Conservation (phyloP, 2,113 vertebrate genomes). For the Ammodytes dubius region DNA sequence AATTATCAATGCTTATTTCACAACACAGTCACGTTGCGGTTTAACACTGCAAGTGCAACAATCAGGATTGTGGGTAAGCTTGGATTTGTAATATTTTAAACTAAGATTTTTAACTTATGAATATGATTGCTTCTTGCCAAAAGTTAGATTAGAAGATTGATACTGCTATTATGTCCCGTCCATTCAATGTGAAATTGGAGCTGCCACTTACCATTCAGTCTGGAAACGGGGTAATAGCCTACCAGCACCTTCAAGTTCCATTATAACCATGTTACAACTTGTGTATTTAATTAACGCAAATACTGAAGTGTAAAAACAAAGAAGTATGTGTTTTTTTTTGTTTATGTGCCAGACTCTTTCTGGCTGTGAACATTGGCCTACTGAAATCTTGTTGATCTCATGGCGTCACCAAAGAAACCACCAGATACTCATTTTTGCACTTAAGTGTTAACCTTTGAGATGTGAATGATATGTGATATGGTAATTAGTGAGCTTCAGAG, state of each 20-base stretch:
- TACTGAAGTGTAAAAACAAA: neutral
- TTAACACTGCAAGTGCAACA: slow-evolving; percentile 17
- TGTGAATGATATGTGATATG: neutral
- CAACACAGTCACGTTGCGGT: slow-evolving; percentile 72
- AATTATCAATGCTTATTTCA: slow-evolving; percentile 75
- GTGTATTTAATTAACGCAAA: neutral
- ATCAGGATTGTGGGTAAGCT: slow-evolving; percentile 74
- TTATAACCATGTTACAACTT: neutral
- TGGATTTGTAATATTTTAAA: neutral
- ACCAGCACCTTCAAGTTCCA: neutral
- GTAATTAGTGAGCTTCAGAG: neutral
- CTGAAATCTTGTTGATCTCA: neutral
- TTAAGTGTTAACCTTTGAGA: neutral
- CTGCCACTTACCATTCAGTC: neutral
- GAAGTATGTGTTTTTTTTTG: neutral
- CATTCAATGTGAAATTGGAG: too few species aligned
- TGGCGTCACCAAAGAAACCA: neutral
- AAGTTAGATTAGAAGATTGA: neutral
- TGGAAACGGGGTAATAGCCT: neutral
- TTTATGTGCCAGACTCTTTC: neutral
- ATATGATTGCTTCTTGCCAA: too few species aligned
- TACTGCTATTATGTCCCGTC: neutral
- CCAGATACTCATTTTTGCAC: neutral
- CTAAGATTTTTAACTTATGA: too few species aligned
- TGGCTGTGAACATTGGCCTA: neutral